Base-by-base conservation (phyloP, 2,797 vertebrate genomes). In the Pygocentrus nattereri region DNA sequence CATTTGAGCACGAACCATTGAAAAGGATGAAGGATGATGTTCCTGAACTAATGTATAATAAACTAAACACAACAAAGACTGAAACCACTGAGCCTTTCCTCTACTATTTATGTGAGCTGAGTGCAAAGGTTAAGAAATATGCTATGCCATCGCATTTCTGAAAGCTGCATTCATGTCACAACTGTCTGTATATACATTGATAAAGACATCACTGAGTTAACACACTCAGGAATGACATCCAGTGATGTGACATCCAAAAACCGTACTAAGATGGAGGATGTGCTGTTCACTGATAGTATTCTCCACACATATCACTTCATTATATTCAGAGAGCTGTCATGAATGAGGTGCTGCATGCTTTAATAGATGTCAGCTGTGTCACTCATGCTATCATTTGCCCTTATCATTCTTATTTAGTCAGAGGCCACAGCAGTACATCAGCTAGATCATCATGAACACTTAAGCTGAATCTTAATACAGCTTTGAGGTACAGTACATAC, bases 331-430 rank as follows among this genome's bases (percentile, higher is more conserved):
- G 16, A 34, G 31, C 54, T 59, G 72, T 59, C 72, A 74, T 59
- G 52, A 74, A 58, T 58, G 54, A 74, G 72, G 72, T 59, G 31
- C 72, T 59, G 13, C 31, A 59, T 59, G 72, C n/a, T 44, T 34
- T 74, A 74, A 59, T 59, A 74, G 72, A 54, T 74, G 72, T 74
- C 72, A 74, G 50, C 31, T 27, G 54, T 74, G 72, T 59, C 72
- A 41, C 72, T 74, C 72, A 59, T 44, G 54, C 50, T 74, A 74
- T 74, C 72, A n/a, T 74, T 74, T 74, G 54, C 21, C 72, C 54
- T 74, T 74, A 74, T 74, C 72, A 27, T 16, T 59, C n/a, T 34
- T 59, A 59, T 41, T 74, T 59, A 74, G 72, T 59, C 52, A 41
- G 19, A 72, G 49, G 49, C 34, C 54, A 59, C 7, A 31, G 54